A percentile compares a stretch with the other conserved stretches of the same genome.
Evolutionary conservation across 2,888 invertebrate genomes (phyloP).

Genomic region (Brenthis daphne): DNA sequence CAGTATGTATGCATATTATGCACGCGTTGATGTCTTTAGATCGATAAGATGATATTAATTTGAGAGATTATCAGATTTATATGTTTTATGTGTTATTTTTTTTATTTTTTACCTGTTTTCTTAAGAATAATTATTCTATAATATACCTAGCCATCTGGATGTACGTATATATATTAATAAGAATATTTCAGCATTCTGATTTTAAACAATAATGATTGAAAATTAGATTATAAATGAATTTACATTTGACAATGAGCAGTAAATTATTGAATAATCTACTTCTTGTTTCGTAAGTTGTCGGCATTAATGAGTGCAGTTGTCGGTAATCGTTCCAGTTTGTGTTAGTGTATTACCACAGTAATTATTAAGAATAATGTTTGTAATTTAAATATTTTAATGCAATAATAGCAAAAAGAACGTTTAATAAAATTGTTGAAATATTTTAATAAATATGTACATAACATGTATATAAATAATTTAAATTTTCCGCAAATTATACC

Average conservation of each 20-base stretch:
- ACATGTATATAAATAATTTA: background rate
- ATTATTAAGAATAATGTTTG: conserved; percentile 21
- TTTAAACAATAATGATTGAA: conserved; percentile 8
- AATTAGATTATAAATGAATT: conserved; percentile 15
- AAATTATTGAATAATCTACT: conserved; percentile 31
- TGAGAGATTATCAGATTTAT: background rate
- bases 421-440: conserved; percentile 12
- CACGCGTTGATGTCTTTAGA: conserved; percentile 41
- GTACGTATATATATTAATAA: too few species aligned
- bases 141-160: too few species aligned
- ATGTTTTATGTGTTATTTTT: too few species aligned
- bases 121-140: too few species aligned
- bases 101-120: too few species aligned
- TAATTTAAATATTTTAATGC: conserved; percentile 24
- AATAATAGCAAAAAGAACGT: background rate
- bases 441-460: background rate
- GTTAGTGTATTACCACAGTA: conserved; percentile 29
- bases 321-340: conserved; percentile 33
- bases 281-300: conserved; percentile 33
- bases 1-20: too few species aligned
- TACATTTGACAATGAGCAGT: conserved; percentile 26
- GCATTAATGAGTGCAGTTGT: conserved; percentile 28
- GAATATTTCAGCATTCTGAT: background rate
- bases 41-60: background rate
- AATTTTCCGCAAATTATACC: too few species aligned